Percentiles rank a stretch among this genome's conserved stretches.
Evolutionary conservation across 2,797 vertebrate species (phyloP).

Genomic region (Yasuhikotakia modesta): DNA sequence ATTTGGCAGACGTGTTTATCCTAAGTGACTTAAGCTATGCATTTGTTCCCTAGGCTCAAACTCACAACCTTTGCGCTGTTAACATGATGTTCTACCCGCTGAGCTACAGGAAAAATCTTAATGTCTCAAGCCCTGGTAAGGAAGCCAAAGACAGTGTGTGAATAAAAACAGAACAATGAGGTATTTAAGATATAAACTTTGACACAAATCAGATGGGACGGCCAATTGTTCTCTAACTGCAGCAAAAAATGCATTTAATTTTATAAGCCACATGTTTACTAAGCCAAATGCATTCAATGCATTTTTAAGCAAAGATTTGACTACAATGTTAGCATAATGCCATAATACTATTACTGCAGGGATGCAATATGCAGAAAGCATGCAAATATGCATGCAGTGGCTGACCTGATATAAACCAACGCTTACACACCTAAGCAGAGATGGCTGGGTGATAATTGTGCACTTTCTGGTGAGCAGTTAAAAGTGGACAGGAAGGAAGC

Average conservation of each 20-base stretch:
- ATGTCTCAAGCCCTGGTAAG: no score
- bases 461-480: conserved; percentile 49
- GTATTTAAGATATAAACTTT: no score
- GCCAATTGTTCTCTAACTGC: not conserved
- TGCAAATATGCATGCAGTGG: not conserved
- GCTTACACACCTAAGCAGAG: conserved; percentile 5
- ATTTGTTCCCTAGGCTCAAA: no score
- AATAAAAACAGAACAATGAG: no score
- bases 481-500: conserved; percentile 60
- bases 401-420: not conserved
- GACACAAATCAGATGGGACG: no score
- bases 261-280: not conserved
- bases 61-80: no score
- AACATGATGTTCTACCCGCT: no score
- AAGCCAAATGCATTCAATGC: not conserved
- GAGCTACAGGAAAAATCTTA: no score
- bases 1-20: no score
- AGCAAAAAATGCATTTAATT: not conserved
- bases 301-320: not conserved
- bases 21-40: no score
- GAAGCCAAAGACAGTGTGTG: no score
- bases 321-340: no score
- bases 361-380: not conserved
- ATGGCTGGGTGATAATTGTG: conserved; percentile 34
- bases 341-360: not conserved